Percentiles rank a stretch among this genome's conserved stretches.
These are phyloP conservation scores for Pocillopora damicornis DNA, from an alignment of 64 coral and sea anemone genomes.

Conservation along the genomic window DNA sequence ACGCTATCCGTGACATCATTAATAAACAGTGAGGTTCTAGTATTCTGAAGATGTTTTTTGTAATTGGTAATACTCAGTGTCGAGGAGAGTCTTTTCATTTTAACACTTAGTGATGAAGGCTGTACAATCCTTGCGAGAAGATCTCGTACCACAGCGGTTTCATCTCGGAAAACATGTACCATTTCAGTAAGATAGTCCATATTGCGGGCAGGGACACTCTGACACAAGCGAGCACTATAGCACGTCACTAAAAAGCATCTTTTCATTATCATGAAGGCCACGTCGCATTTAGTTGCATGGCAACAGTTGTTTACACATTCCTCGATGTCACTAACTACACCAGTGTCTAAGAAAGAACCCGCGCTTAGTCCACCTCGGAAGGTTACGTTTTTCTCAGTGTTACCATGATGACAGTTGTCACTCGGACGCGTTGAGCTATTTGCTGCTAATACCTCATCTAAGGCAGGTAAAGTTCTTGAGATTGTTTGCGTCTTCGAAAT, in stretches of 20 bases:
- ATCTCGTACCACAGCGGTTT: slow-evolving; percentile 8
- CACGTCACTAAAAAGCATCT: slow-evolving; percentile 58
- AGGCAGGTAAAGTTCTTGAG: background rate
- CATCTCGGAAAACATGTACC: slow-evolving; percentile 33
- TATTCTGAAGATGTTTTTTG: background rate
- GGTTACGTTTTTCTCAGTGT: slow-evolving; percentile 14
- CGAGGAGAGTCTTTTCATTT: background rate
- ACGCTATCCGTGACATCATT: background rate
- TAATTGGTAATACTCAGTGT: background rate
- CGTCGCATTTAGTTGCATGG: slow-evolving; percentile 41
- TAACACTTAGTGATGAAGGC: slow-evolving; percentile 6
- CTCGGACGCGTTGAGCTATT: background rate
- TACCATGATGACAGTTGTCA: slow-evolving; percentile 29
- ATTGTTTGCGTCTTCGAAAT: background rate
- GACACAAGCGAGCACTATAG: slow-evolving; percentile 24
- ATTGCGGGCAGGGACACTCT: slow-evolving; percentile 32
- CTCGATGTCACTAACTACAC: slow-evolving; percentile 19
- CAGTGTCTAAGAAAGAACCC: slow-evolving; percentile 43
- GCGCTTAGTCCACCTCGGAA: slow-evolving; percentile 53
- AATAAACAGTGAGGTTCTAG: background rate
- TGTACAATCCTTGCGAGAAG: slow-evolving; percentile 11
- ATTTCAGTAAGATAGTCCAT: slow-evolving; percentile 24
- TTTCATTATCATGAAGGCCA: slow-evolving; percentile 58
- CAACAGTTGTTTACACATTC: slow-evolving; percentile 37
- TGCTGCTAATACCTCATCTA: background rate